Conservation (phyloP, 1,140 invertebrate genomes). For the Bicyclus anynana region DNA sequence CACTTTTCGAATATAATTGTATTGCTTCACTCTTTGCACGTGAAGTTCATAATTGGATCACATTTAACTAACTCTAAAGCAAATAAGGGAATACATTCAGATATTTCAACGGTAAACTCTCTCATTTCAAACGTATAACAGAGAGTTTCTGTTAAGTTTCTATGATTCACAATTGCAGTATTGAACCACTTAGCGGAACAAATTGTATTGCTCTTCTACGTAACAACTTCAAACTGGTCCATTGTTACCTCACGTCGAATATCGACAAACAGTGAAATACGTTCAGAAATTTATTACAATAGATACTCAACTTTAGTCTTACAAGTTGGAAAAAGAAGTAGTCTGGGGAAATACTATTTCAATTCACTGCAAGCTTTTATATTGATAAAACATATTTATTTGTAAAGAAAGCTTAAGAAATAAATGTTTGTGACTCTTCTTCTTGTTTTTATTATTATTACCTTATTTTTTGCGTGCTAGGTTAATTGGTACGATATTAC, state of each 20-base stretch:
- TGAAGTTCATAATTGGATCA: too few species aligned
- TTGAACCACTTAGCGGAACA: constrained; percentile 10
- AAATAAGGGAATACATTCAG: background rate
- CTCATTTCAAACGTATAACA: background rate
- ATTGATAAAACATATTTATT: too few species aligned
- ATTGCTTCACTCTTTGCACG: too few species aligned
- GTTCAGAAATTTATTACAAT: background rate
- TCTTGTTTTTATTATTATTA: too few species aligned
- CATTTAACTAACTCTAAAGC: background rate
- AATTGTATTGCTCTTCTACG: constrained; percentile 14
- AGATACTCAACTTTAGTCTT: background rate
- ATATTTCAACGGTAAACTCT: background rate
- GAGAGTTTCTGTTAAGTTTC: constrained; percentile 2
- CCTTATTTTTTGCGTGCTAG: too few species aligned
- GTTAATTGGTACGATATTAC: too few species aligned
- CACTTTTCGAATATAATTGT: too few species aligned
- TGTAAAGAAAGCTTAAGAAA: too few species aligned
- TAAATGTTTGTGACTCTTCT: too few species aligned
- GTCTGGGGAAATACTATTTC: background rate
- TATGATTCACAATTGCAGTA: constrained; percentile 12
- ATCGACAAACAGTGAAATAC: background rate
- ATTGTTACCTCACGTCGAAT: background rate
- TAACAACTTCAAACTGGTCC: constrained; percentile 8
- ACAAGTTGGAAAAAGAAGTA: background rate
- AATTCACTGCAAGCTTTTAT: background rate